phyloP scores from a whole-genome alignment of 2,888 invertebrate species.

The Lucinisca nassula region DNA sequence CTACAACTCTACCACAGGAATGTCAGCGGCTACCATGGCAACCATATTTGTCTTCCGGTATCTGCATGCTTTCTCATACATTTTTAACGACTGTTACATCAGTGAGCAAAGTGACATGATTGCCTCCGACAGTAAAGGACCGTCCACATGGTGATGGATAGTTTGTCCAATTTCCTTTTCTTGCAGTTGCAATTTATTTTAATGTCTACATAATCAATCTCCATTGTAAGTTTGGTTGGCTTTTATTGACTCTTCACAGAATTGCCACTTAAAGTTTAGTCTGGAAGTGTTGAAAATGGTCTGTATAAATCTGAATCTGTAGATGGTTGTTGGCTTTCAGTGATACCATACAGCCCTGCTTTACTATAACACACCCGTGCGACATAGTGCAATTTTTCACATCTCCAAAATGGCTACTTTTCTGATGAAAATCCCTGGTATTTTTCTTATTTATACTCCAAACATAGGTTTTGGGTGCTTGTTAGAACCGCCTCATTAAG shows the following conservation, averaged over 20 bases:
- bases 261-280: neutral
- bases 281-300: no score
- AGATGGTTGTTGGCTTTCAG: no score
- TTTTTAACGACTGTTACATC: neutral
- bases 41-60: constrained; percentile 25
- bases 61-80: constrained; percentile 7
- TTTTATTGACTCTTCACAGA: constrained; percentile 4
- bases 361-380: no score
- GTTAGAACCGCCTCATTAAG: no score
- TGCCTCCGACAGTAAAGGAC: neutral
- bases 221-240: neutral
- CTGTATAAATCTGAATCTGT: no score
- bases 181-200: constrained; percentile 2
- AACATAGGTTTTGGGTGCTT: no score
- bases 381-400: no score
- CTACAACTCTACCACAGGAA: constrained; percentile 20
- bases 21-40: constrained; percentile 43
- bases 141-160: neutral
- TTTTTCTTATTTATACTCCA: no score
- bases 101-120: neutral
- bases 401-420: no score
- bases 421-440: no score
- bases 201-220: constrained; percentile 9
- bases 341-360: no score
- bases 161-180: neutral